Evolutionary conservation across 2,888 invertebrate genomes (phyloP).

Genomic region (Galerucella nymphaeae): DNA sequence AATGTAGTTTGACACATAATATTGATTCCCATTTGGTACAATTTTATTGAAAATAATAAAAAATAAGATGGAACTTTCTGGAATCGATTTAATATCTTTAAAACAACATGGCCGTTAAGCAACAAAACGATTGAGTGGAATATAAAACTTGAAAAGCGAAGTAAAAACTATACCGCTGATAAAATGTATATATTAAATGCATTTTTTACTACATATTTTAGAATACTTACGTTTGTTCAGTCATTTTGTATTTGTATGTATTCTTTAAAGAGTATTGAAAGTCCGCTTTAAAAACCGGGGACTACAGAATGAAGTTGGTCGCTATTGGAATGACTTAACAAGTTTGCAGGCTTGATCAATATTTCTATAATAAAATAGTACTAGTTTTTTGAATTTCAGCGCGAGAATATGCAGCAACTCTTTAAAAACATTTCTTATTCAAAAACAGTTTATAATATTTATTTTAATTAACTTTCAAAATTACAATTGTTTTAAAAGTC

Average conservation of each 20-base stretch:
- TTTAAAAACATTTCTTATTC: slow-evolving; percentile 1
- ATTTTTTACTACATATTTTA: slow-evolving; percentile 2
- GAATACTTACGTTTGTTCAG: slow-evolving; percentile 56
- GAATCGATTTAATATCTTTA: slow-evolving; percentile 56
- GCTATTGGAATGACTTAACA: slow-evolving; percentile 18
- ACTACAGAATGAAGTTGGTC: slow-evolving; percentile 47
- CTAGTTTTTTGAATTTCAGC: slow-evolving; percentile 39
- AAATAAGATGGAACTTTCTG: slow-evolving; percentile 51
- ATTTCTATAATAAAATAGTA: slow-evolving; percentile 23
- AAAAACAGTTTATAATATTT: slow-evolving; percentile 11
- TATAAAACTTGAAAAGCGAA: slow-evolving; percentile 9
- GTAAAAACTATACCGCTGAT: not conserved
- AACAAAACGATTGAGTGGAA: slow-evolving; percentile 21
- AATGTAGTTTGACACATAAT: not conserved
- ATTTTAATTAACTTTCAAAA: not conserved
- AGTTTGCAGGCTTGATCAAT: slow-evolving; percentile 41
- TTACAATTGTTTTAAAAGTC: slow-evolving; percentile 5
- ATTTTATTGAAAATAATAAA: not conserved
- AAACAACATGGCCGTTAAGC: slow-evolving; percentile 58
- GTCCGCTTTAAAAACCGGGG: slow-evolving; percentile 39
- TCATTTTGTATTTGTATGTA: slow-evolving; percentile 50
- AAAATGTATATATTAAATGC: not conserved
- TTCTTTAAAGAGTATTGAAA: slow-evolving; percentile 39
- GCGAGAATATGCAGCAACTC: slow-evolving; percentile 20
- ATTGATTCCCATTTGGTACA: not conserved